phyloP scores from a whole-genome alignment of 2,888 invertebrate species.

The Catonia carolina region DNA sequence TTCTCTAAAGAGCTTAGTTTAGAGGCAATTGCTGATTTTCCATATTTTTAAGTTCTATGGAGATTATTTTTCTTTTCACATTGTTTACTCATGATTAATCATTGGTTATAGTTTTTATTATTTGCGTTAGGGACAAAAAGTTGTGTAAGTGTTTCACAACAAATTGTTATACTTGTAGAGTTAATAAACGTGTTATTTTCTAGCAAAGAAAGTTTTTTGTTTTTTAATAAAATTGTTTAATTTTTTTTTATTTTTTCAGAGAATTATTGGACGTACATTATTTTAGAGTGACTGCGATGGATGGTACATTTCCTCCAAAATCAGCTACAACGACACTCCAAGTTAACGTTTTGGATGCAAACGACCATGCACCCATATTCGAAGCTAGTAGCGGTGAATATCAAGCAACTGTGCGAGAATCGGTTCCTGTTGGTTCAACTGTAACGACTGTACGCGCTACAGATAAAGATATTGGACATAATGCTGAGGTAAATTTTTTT shows the following conservation, averaged over 20 bases:
- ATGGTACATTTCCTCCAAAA: conserved; percentile 78
- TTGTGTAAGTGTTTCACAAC: too few species aligned
- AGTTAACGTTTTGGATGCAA: conserved; percentile 89
- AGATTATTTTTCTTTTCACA: too few species aligned
- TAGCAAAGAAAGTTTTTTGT: too few species aligned
- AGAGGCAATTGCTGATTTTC: too few species aligned
- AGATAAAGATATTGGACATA: conserved; percentile 85
- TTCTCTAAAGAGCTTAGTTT: too few species aligned
- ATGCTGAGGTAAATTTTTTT: conserved; percentile 61
- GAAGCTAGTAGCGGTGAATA: conserved; percentile 73
- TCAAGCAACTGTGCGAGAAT: conserved; percentile 81
- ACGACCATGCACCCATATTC: conserved; percentile 91
- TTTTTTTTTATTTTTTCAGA: conserved; percentile 34
- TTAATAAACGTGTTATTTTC: too few species aligned
- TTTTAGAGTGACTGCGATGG: conserved; percentile 83
- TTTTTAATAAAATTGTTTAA: not conserved
- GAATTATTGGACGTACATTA: conserved; percentile 88
- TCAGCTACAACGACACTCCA: conserved; percentile 83
- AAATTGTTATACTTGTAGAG: too few species aligned
- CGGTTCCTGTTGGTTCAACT: conserved; percentile 78
- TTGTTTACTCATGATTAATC: too few species aligned
- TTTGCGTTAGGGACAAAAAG: too few species aligned
- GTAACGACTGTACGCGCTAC: conserved; percentile 86
- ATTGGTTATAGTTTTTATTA: too few species aligned
- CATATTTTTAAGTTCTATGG: too few species aligned